A percentile compares a stretch with the other conserved stretches of the same genome.
Conservation (phyloP, 2,113 vertebrate species). For the Leptobrachium leishanense region DNA sequence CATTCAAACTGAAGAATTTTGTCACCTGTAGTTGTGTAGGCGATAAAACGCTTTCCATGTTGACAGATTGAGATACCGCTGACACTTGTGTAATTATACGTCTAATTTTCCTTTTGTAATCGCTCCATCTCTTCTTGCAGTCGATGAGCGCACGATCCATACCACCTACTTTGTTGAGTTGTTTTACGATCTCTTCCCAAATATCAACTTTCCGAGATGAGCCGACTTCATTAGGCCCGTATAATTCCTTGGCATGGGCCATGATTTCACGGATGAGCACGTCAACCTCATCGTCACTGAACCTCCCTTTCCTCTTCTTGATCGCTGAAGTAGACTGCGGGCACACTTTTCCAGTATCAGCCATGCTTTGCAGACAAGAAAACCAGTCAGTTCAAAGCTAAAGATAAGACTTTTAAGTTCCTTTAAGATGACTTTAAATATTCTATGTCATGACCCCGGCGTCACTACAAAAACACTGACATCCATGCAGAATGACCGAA, state of each 20-base stretch:
- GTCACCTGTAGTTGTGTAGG: neutral
- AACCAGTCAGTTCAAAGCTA: too few relatives aligned
- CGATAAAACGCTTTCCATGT: neutral
- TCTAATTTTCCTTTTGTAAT: conserved; percentile 22
- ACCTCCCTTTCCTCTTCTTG: conserved; percentile 1
- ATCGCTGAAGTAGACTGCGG: neutral
- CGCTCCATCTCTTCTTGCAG: conserved; percentile 18
- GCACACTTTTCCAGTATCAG: neutral
- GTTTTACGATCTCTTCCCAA: neutral
- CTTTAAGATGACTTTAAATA: too few relatives aligned
- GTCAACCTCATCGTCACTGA: neutral
- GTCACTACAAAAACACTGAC: too few relatives aligned
- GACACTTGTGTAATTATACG: neutral
- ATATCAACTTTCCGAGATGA: neutral
- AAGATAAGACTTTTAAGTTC: too few relatives aligned
- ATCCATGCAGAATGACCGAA: too few relatives aligned
- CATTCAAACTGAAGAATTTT: neutral
- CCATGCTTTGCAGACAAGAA: neutral
- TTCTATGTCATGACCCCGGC: too few relatives aligned
- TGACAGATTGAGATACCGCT: too few relatives aligned
- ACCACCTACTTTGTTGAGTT: neutral
- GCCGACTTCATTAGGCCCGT: neutral
- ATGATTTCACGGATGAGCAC: conserved; percentile 4
- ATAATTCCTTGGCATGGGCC: neutral
- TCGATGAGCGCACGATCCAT: neutral